A percentile compares a stretch with the other conserved stretches of the same genome.
phyloP scores from a whole-genome alignment of 2,888 invertebrate genomes.

The Fragum sueziense region DNA sequence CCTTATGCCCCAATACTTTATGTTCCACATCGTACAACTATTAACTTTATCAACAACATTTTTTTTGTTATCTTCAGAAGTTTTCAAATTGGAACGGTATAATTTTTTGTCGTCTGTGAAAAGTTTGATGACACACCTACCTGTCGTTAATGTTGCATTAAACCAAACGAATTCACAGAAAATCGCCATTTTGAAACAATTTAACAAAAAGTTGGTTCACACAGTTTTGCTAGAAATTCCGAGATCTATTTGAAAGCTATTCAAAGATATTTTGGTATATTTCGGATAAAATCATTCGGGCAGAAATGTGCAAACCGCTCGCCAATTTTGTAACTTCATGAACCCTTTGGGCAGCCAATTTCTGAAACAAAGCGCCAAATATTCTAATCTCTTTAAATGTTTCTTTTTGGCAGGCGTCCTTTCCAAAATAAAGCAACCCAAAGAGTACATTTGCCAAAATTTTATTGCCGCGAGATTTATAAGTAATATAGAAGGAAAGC shows the following conservation, averaged over 20 bases:
- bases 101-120: no score
- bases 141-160: no score
- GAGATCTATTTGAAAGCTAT: not conserved
- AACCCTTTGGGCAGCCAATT: constrained; percentile 49
- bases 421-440: constrained; percentile 31
- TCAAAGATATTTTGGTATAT: not conserved
- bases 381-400: constrained; percentile 60
- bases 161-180: not conserved
- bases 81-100: no score
- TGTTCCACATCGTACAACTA: no score
- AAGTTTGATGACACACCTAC: no score
- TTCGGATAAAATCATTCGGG: constrained; percentile 10
- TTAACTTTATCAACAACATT: no score
- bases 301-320: constrained; percentile 19
- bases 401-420: constrained; percentile 41
- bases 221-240: not conserved
- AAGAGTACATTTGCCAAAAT: constrained; percentile 45
- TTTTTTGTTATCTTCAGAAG: no score
- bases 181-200: not conserved
- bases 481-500: constrained; percentile 27
- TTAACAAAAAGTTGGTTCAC: not conserved
- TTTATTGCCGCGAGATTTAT: constrained; percentile 53
- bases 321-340: constrained; percentile 18
- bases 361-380: constrained; percentile 48
- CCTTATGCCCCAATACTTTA: no score